Evolutionary conservation across 2,797 vertebrate genomes (phyloP).

Genomic region (Pseudochirops corinnae): DNA sequence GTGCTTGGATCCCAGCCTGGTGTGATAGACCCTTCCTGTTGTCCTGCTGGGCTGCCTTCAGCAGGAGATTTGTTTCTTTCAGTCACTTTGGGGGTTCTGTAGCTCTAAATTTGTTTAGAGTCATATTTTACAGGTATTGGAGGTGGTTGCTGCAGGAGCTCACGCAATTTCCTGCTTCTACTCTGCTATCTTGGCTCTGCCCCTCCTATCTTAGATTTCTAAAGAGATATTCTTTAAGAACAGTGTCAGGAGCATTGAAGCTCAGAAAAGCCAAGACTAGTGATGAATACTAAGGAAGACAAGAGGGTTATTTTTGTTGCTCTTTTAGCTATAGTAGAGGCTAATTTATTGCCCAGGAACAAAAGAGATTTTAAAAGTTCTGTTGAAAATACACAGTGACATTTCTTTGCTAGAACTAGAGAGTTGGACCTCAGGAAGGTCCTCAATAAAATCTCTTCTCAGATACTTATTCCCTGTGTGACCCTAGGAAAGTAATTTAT

Average conservation of each 20-base stretch:
- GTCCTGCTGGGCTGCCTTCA: too few relatives aligned
- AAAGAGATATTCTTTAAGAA: too few relatives aligned
- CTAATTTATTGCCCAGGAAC: neutral
- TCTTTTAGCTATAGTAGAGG: neutral
- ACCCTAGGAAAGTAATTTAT: neutral
- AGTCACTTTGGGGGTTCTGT: too few relatives aligned
- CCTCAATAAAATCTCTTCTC: neutral
- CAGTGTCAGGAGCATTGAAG: neutral
- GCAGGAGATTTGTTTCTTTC: too few relatives aligned
- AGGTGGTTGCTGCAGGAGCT: too few relatives aligned
- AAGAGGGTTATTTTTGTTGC: neutral
- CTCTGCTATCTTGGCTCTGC: too few relatives aligned
- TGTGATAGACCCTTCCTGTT: too few relatives aligned
- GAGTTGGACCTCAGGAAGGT: neutral
- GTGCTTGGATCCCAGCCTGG: too few relatives aligned
- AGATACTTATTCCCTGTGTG: neutral
- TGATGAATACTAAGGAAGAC: neutral
- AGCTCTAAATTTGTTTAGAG: too few relatives aligned
- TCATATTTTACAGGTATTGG: too few relatives aligned
- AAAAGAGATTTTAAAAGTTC: neutral
- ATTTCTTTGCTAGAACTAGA: neutral
- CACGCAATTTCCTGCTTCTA: too few relatives aligned
- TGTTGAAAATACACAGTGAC: neutral
- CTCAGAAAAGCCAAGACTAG: neutral
- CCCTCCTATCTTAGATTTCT: neutral